A percentile compares a stretch with the other conserved stretches of the same genome.
Conservation (phyloP, 1,140 invertebrate genomes). For the Colletes latitarsis region DNA sequence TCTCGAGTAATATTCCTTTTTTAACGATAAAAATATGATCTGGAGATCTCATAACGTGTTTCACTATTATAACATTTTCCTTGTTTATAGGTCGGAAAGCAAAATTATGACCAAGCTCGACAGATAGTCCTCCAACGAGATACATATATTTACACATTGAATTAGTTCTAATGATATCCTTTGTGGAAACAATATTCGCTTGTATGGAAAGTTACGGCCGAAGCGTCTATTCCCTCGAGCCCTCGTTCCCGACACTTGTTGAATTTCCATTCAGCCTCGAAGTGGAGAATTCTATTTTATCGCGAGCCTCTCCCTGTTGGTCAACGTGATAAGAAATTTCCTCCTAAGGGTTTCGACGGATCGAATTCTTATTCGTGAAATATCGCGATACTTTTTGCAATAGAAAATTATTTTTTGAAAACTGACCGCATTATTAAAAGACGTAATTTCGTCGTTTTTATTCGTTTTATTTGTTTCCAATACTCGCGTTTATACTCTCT, state of each 20-base stretch:
- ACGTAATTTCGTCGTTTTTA: neutral
- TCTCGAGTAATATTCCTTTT: too few species aligned
- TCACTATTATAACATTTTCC: too few species aligned
- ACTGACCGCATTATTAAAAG: too few species aligned
- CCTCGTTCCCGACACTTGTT: constrained; percentile 59
- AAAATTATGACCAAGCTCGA: too few species aligned
- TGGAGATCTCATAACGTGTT: too few species aligned
- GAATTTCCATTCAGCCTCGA: constrained; percentile 61
- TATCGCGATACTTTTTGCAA: neutral
- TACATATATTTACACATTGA: neutral
- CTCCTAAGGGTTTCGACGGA: neutral
- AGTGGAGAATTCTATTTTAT: constrained; percentile 40
- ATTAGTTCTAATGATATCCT: neutral
- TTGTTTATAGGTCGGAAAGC: too few species aligned
- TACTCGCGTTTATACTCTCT: too few species aligned
- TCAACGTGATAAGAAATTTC: neutral
- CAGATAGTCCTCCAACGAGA: neutral
- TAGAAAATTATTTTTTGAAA: too few species aligned
- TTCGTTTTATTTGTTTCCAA: too few species aligned
- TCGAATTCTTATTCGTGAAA: neutral
- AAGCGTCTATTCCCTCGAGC: constrained; percentile 41
- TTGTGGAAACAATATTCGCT: neutral
- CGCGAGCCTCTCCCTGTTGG: neutral
- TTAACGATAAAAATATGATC: too few species aligned
- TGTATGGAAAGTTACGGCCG: constrained; percentile 57